These are phyloP conservation scores for Muschampia plurimacula DNA, from an alignment of 2,888 invertebrate genomes.

Conservation along the genomic window DNA sequence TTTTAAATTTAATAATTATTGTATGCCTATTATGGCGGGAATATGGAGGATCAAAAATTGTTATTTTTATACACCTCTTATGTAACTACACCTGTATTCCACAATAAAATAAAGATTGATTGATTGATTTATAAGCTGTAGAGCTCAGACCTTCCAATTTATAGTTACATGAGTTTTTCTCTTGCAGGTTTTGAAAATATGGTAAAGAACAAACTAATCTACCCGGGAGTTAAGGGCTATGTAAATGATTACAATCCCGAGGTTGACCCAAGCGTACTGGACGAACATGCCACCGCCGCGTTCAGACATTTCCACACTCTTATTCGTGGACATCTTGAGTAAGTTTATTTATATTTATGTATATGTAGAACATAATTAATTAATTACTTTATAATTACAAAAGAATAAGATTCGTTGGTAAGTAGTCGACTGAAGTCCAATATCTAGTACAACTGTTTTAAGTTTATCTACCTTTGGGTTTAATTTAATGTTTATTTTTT, in stretches of 20 bases:
- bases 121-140: not conserved
- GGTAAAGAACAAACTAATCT: conserved; percentile 87
- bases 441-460: too few species aligned
- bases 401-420: too few species aligned
- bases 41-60: too few species aligned
- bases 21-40: too few species aligned
- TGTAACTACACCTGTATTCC: too few species aligned
- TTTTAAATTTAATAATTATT: too few species aligned
- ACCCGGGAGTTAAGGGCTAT: conserved; percentile 83
- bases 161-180: not conserved
- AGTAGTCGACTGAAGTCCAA: too few species aligned
- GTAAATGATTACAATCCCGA: conserved; percentile 88
- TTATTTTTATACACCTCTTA: too few species aligned
- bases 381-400: too few species aligned
- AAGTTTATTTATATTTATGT: conserved; percentile 57
- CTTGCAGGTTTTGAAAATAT: conserved; percentile 85
- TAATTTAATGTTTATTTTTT: too few species aligned
- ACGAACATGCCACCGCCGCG: conserved; percentile 90
- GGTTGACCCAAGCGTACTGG: conserved; percentile 88
- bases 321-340: conserved; percentile 90
- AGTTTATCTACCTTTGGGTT: too few species aligned
- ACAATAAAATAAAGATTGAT: too few species aligned
- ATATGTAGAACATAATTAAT: not conserved
- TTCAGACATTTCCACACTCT: conserved; percentile 91
- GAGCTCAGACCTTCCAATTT: not conserved